phyloP scores from a whole-genome alignment of 1,140 invertebrate genomes.

The Meloidogyne hapla region DNA sequence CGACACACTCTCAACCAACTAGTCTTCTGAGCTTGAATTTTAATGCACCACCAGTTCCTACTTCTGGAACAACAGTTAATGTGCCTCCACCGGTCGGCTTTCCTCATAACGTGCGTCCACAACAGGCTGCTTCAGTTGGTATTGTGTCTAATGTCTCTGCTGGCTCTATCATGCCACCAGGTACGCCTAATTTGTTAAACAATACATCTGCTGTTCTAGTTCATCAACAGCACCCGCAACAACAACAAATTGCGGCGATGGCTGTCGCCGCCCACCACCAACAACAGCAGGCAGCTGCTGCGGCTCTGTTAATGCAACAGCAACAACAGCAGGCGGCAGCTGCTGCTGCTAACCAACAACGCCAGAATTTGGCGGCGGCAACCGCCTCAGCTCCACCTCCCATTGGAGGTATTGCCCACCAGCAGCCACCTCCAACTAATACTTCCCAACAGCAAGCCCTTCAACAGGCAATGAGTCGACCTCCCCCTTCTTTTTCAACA shows the following conservation, averaged over 20 bases:
- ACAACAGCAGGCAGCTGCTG: constrained; percentile 3
- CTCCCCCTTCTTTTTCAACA: constrained; percentile 20
- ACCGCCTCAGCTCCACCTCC: constrained; percentile 8
- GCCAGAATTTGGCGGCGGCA: constrained; percentile 9
- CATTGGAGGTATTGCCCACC: constrained; percentile 16
- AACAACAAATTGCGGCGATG: constrained; percentile 18
- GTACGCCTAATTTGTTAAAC: neutral
- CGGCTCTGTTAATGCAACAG: constrained; percentile 15
- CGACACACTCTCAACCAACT: constrained; percentile 21
- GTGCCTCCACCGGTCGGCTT: neutral
- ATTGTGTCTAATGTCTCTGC: neutral
- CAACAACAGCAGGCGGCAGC: constrained; percentile 18
- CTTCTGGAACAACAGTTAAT: neutral
- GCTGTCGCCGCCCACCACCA: constrained; percentile 19
- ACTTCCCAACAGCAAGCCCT: constrained; percentile 16
- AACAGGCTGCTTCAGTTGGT: neutral
- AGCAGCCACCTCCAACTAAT: constrained; percentile 19
- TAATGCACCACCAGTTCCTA: constrained; percentile 15
- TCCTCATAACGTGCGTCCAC: neutral
- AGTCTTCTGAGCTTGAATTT: constrained; percentile 39
- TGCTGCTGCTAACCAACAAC: constrained; percentile 15
- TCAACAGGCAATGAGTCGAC: constrained; percentile 29
- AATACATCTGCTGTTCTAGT: neutral
- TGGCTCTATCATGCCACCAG: neutral
- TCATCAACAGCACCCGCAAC: neutral